Evolutionary conservation across 2,888 invertebrate genomes (phyloP), one percentile per base, ranked within the genome.

Genomic region (Lordiphosa andalusiaca): DNA sequence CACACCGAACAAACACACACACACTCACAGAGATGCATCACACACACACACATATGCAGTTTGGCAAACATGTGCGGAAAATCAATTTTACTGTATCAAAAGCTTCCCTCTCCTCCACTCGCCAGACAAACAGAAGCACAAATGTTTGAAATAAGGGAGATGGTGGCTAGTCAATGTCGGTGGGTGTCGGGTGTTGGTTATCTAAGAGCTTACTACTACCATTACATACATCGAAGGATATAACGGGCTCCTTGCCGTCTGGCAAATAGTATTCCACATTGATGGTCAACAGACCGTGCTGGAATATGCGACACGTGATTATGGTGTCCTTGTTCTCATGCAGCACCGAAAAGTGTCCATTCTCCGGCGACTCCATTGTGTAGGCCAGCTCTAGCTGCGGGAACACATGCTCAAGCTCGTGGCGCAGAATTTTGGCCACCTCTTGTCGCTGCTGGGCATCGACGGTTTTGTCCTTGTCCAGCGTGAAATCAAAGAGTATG

Each of bases 181-280:
- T 16, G 33, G 9, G 39, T 30, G n/a, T 35, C 39, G 46, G 40
- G n/a, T 36, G 50, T 19, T 30, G 42, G 44, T 44, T 44, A 44
- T 44, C 44, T 44, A 44, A 44, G 44, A 44, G 33, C 30, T 44
- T 25, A 25, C 9, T 30, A 9, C 13, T 50, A 46, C 42, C 12
- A 46, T 16, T 71, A 78, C 80, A 59, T 92, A 96, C 96, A 93
- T 96, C 95, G 89, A 93, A 94, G 72, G 91, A 92, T 78, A 96
- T 90, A 61, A 94, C 87, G 37, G 94, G 93, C 69, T 94, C 93
- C 84, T 94, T 94, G 67, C 92, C 92, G 56, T 95, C 94, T 61
- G 92, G 93, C 87, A 94, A 93, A 88, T 93, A 95, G 90, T 95
- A 96, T 87, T 96, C 96, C 84, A 96, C 93, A 88, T 95, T 96